These are phyloP conservation scores for Centropristis striata DNA, from an alignment of 2,113 vertebrate genomes.

Conservation along the genomic window DNA sequence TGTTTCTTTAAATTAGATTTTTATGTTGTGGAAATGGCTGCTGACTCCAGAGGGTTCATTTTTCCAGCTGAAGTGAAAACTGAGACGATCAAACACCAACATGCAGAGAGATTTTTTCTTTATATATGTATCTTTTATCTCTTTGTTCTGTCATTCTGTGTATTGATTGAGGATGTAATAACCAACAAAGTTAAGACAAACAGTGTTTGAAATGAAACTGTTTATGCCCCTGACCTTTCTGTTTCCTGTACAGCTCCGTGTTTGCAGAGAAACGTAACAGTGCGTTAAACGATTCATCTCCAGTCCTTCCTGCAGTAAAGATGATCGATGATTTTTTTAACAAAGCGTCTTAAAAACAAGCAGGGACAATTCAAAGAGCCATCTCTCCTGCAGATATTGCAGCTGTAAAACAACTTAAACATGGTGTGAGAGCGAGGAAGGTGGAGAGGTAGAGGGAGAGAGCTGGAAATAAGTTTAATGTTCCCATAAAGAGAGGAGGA, in stretches of 20 bases:
- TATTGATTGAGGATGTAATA: neutral
- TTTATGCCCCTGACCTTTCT: conserved; percentile 26
- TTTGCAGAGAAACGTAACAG: neutral
- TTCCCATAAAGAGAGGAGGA: conserved; percentile 42
- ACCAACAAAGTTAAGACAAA: neutral
- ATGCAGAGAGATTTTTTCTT: too few relatives aligned
- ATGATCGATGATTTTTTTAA: conserved; percentile 41
- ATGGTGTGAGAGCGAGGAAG: neutral
- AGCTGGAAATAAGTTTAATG: conserved; percentile 43
- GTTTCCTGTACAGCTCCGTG: neutral
- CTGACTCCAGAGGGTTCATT: too few relatives aligned
- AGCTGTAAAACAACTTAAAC: conserved; percentile 46
- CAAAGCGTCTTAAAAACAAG: conserved; percentile 46
- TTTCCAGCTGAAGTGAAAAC: too few relatives aligned
- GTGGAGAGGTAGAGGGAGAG: neutral
- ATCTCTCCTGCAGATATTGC: conserved; percentile 30
- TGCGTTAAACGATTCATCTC: conserved; percentile 11
- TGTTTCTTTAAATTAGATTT: too few relatives aligned
- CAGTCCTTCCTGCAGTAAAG: conserved; percentile 28
- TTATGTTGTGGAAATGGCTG: too few relatives aligned
- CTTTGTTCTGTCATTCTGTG: neutral
- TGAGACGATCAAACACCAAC: too few relatives aligned
- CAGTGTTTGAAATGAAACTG: neutral
- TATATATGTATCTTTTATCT: neutral
- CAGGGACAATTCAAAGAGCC: conserved; percentile 7